Evolutionary conservation across 1,140 invertebrate species (phyloP), one percentile per base, ranked within the genome.

Genomic region (Ruditapes philippinarum): DNA sequence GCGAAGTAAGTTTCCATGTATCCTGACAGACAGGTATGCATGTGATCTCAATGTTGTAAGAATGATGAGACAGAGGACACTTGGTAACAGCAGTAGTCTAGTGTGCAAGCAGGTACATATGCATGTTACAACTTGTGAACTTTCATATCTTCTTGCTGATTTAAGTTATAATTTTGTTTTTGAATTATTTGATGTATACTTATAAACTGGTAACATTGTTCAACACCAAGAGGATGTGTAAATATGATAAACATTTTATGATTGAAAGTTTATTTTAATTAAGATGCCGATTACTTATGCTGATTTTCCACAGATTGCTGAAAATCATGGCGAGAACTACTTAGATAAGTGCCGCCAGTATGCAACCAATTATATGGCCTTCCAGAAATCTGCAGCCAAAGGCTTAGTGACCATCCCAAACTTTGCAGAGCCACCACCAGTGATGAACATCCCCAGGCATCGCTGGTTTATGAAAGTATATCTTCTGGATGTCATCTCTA

Each of bases 391-490:
- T 51, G 49, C 80, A 65, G 36, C 33, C 38, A 86, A 36, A 9
- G 78, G 83, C 28, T 80, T 81, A 38, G 45, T 85, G 19, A 40
- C 36, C 57, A 51, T 42, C 36, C 65, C 80, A 36, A 17, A 19
- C 31, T 89, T 83, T 60, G 49, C 7, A 33, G 62, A 65, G 54
- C 80, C 74, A 40, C 87, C 88, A 45, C 54, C 73, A 25, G 14
- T 60, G 3, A 28, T 22, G 4, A n/a, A n/a, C 1, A 19, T 92
- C 1, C 90, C 89, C 25, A 45, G 51, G 33, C 54, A 60, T 28
- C 57, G 78, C 28, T 92, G 92, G 91, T 86, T 93, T 0, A 57
- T 89, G 65, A 60, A 81, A 9, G 81, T 78, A 9, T 92, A 91
- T 40, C 33, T 25, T 0, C 36, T 49, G n/a, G 92, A 93, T 74